A percentile compares a stretch with the other conserved stretches of the same genome.
phyloP scores from a whole-genome alignment of 1,140 invertebrate genomes.

The Drosophila chauvacae region DNA sequence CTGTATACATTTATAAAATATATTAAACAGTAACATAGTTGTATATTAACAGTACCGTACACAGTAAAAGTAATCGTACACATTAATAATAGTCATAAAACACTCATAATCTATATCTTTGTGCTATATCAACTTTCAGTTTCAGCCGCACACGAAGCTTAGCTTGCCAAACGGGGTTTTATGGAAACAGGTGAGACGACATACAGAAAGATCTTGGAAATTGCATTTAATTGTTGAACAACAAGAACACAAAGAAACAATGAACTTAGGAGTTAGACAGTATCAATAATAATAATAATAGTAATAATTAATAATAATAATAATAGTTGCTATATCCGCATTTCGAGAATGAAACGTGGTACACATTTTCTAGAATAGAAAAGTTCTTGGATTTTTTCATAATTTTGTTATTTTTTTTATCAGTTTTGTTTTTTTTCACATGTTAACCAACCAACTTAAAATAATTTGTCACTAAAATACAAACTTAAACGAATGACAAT shows the following conservation, averaged over 20 bases:
- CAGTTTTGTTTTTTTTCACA: constrained; percentile 20
- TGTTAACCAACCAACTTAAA: constrained; percentile 49
- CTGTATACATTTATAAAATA: constrained; percentile 75
- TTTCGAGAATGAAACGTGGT: constrained; percentile 75
- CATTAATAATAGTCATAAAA: constrained; percentile 58
- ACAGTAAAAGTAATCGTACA: constrained; percentile 69
- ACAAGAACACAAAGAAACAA: constrained; percentile 51
- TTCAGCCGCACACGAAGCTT: constrained; percentile 55
- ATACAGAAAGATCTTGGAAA: constrained; percentile 26
- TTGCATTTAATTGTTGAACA: constrained; percentile 30
- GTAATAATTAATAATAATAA: constrained; percentile 4
- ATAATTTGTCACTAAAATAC: constrained; percentile 61
- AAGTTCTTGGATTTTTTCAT: constrained; percentile 24
- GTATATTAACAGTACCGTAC: constrained; percentile 73
- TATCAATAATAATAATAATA: constrained; percentile 19
- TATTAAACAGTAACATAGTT: constrained; percentile 74
- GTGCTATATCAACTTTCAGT: constrained; percentile 67
- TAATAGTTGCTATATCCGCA: constrained; percentile 32
- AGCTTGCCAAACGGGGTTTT: constrained; percentile 37
- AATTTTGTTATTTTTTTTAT: constrained; percentile 15
- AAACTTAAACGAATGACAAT: constrained; percentile 54
- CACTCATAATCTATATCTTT: constrained; percentile 67
- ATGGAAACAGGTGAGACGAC: constrained; percentile 22
- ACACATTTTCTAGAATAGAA: constrained; percentile 25
- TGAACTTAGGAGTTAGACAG: constrained; percentile 46